Conservation (phyloP, 2,113 vertebrate genomes). For the Dromiciops gliroides region DNA sequence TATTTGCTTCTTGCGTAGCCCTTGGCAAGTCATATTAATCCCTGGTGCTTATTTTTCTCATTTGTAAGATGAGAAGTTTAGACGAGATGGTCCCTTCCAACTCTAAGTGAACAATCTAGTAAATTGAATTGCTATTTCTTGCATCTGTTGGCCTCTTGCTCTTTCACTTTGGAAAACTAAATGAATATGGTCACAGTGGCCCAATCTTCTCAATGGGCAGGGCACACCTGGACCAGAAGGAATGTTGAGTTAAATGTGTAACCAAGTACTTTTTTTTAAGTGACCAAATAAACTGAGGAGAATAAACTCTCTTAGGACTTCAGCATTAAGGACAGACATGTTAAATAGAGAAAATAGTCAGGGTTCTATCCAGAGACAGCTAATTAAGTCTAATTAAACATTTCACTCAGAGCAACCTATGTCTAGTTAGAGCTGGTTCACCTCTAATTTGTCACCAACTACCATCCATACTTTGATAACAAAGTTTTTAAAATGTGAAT, state of each 20-base stretch:
- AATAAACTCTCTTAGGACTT: neutral
- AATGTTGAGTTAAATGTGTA: neutral
- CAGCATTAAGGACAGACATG: neutral
- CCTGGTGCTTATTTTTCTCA: neutral
- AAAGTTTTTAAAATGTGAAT: constrained; percentile 34
- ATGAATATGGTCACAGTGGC: neutral
- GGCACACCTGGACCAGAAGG: neutral
- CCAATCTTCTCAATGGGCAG: neutral
- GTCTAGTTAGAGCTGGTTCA: constrained; percentile 64
- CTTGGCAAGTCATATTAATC: neutral
- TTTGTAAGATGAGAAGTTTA: neutral
- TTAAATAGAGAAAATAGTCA: constrained; percentile 32
- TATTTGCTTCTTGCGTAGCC: neutral
- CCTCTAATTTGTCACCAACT: constrained; percentile 54
- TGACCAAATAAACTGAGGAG: neutral
- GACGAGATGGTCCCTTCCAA: neutral
- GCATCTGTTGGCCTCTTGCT: neutral
- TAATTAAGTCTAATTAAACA: constrained; percentile 56
- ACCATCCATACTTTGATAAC: constrained; percentile 42
- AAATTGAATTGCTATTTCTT: neutral
- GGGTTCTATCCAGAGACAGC: constrained; percentile 3
- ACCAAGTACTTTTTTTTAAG: neutral
- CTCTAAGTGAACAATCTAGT: neutral
- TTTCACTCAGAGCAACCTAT: constrained; percentile 32
- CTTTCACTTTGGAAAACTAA: neutral